phyloP scores from a whole-genome alignment of 2,888 invertebrate species.

The Horisme vitalbata region DNA sequence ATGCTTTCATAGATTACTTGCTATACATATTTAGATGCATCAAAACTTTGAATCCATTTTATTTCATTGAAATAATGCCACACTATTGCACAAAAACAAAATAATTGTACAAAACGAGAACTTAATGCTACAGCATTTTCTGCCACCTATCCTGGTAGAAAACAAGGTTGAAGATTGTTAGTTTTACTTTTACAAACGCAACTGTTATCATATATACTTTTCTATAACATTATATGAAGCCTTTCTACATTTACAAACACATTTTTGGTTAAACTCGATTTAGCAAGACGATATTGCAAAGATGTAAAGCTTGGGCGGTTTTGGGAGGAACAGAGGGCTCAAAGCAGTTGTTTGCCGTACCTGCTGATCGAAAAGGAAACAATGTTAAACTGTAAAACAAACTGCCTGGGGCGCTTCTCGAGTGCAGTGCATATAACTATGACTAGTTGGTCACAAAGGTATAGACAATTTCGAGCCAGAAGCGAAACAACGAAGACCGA shows the following conservation, averaged over 20 bases:
- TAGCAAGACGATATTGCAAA: slow-evolving; percentile 45
- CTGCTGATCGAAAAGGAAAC: slow-evolving; percentile 70
- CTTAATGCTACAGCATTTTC: no score
- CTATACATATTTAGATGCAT: no score
- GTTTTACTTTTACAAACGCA: no score
- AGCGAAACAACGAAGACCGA: slow-evolving; percentile 34
- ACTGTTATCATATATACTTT: no score
- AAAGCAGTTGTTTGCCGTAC: slow-evolving; percentile 62
- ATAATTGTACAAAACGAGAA: no score
- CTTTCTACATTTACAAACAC: neutral
- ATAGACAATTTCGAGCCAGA: slow-evolving; percentile 36
- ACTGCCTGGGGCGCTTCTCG: slow-evolving; percentile 58
- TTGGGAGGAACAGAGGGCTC: slow-evolving; percentile 45
- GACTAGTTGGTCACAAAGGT: slow-evolving; percentile 46
- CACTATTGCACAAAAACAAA: no score
- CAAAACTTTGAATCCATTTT: no score
- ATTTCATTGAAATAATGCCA: no score
- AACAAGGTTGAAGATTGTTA: no score
- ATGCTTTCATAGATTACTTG: neutral
- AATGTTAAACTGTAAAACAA: slow-evolving; percentile 75
- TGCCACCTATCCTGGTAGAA: no score
- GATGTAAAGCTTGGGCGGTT: slow-evolving; percentile 47
- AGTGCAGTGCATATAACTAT: slow-evolving; percentile 40
- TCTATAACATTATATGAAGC: no score
- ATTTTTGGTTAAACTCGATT: slow-evolving; percentile 13